Base-by-base conservation (phyloP, 2,888 invertebrate genomes). In the Plebejus melissa region DNA sequence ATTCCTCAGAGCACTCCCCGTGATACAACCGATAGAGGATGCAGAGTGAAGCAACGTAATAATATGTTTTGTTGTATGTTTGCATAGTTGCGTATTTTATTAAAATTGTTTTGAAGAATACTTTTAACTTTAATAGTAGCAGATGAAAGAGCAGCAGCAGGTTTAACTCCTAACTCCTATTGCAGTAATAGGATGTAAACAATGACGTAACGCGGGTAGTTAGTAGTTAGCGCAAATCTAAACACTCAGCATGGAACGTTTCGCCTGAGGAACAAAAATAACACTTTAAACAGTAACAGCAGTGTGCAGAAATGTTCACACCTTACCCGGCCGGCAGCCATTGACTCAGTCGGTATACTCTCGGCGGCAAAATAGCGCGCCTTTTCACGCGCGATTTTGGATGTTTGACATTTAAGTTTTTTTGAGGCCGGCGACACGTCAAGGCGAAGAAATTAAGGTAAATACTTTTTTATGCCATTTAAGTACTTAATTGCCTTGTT, bases 181-280 rank as follows among this genome's bases (percentile, higher is more conserved):
- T 13, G 4, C 65, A 65, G 28, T 36, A 65, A 36, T 36, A 65
- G 32, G 32, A 65, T 28, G 28, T 72, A 72, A 72, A 72, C 54
- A 72, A 54, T 72, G 28, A 72, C 72, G 72, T 16, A 46, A 46
- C 54, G 58, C n/a, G 11, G 57, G 69, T 28, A 54, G 54, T 75
- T 5, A 54, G 69, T 28, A 54, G 54, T 75, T 38, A 54, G 22
- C 69, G 54, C 38, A 32, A 75, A 70, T 50, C 50, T 58, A 36
- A 46, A 58, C 46, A 16, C 11, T 32, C 69, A 11, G 69, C 77
- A 78, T 79, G 77, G 77, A 77, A 74, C 70, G 74, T 60, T 75
- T 77, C 82, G 83, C 82, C 85, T 87, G 87, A 82, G 80, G 82
- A 84, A 84, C 87, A 83, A 88, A 91, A 90, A 91, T 91, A 92